A percentile compares a stretch with the other conserved stretches of the same genome.
phyloP scores from a whole-genome alignment of 2,888 invertebrate genomes.

The Druceiella hillmani region DNA sequence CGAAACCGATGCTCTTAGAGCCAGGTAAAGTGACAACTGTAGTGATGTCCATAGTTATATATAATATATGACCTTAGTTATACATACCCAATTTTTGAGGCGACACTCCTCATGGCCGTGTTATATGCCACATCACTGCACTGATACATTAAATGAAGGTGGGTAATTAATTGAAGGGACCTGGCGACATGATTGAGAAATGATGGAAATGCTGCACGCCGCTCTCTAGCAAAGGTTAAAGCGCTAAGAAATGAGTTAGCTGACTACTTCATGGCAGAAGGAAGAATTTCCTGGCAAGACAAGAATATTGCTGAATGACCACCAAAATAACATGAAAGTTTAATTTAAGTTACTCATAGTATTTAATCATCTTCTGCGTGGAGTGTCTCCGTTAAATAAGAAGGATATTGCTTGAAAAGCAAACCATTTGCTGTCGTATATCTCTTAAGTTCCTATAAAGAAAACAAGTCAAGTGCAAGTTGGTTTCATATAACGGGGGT shows the following conservation, averaged over 20 bases:
- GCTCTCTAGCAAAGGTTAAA: conserved; percentile 9
- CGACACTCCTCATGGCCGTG: conserved; percentile 9
- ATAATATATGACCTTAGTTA: conserved; percentile 11
- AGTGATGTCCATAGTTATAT: conserved; percentile 11
- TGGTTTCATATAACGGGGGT: too few relatives aligned
- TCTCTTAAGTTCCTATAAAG: conserved; percentile 12
- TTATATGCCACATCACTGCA: conserved; percentile 8
- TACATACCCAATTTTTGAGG: conserved; percentile 11
- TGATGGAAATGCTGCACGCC: conserved; percentile 12
- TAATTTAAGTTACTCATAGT: conserved; percentile 13
- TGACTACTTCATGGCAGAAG: conserved; percentile 13
- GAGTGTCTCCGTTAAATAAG: too few relatives aligned
- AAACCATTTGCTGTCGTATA: conserved; percentile 10
- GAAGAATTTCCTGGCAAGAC: conserved; percentile 12
- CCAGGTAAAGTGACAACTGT: conserved; percentile 12
- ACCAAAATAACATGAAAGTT: too few relatives aligned
- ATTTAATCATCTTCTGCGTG: conserved; percentile 13
- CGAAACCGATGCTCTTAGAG: too few relatives aligned
- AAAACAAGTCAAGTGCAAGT: too few relatives aligned
- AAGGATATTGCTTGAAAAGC: conserved; percentile 11
- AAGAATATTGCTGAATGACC: too few relatives aligned
- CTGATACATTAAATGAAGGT: conserved; percentile 9
- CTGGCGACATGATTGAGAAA: conserved; percentile 10
- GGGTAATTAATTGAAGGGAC: conserved; percentile 11
- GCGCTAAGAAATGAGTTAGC: conserved; percentile 14